Conservation (phyloP, 2,113 vertebrate species). For the Dipodomys spectabilis region DNA sequence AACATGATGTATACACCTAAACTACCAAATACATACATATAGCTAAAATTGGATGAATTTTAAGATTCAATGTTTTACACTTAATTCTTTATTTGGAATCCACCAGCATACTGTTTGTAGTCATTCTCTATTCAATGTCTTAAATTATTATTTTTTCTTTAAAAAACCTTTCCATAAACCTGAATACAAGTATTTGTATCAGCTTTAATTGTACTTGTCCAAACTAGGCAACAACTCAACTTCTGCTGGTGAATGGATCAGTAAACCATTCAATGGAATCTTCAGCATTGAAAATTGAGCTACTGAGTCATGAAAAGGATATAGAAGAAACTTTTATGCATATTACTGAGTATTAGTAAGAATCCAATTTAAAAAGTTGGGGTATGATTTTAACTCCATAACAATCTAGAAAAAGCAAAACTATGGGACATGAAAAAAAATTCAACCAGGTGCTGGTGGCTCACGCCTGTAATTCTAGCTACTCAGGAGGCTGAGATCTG, state of each 20-base stretch:
- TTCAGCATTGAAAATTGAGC: background rate
- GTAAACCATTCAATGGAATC: background rate
- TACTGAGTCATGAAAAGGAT: background rate
- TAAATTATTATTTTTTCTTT: background rate
- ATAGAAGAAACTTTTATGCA: background rate
- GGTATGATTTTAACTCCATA: background rate
- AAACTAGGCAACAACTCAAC: background rate
- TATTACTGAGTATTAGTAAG: background rate
- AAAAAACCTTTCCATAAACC: constrained; percentile 1
- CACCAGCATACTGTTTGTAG: background rate
- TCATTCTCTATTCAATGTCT: background rate
- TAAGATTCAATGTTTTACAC: background rate
- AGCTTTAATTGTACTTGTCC: background rate
- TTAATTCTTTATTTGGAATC: background rate
- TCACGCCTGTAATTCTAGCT: too few relatives aligned
- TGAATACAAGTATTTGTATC: background rate
- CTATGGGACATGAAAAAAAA: background rate
- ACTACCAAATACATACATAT: constrained; percentile 5
- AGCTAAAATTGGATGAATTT: background rate
- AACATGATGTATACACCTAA: constrained; percentile 52
- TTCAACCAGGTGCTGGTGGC: too few relatives aligned
- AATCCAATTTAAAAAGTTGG: background rate
- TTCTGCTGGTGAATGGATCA: background rate
- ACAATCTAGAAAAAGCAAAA: background rate
- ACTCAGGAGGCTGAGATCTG: too few relatives aligned